Conservation (phyloP, 2,888 invertebrate genomes). For the Meiosimyza decipiens region DNA sequence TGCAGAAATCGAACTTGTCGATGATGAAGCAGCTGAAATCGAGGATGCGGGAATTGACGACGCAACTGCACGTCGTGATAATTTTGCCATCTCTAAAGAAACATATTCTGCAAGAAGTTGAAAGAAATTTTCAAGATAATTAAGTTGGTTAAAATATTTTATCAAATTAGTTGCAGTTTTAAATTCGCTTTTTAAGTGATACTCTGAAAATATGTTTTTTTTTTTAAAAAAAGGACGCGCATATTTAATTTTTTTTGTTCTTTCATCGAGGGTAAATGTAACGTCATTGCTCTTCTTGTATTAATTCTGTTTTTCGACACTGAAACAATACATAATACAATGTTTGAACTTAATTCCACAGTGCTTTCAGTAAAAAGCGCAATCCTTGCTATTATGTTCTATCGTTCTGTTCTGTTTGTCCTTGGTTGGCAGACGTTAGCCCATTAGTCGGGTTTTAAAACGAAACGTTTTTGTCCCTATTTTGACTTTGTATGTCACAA, state of each 20-base stretch:
- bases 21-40: conserved; percentile 50
- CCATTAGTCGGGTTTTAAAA: no score
- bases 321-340: conserved; percentile 10
- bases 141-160: no score
- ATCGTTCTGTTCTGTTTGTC: no score
- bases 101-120: conserved; percentile 62
- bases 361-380: conserved; percentile 18
- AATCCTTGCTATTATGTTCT: conserved; percentile 6
- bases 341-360: conserved; percentile 20
- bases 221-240: no score
- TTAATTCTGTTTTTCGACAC: no score
- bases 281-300: no score
- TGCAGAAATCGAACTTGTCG: conserved; percentile 48
- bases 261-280: no score
- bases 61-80: conserved; percentile 66
- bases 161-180: no score
- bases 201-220: background rate
- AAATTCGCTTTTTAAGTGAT: background rate
- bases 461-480: no score
- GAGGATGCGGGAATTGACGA: conserved; percentile 52
- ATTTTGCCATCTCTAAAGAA: conserved; percentile 67
- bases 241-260: no score
- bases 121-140: background rate
- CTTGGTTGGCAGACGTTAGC: no score
- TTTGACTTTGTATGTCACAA: no score